phyloP scores from a whole-genome alignment of 1,140 invertebrate species.

The Scaptomyza montana region DNA sequence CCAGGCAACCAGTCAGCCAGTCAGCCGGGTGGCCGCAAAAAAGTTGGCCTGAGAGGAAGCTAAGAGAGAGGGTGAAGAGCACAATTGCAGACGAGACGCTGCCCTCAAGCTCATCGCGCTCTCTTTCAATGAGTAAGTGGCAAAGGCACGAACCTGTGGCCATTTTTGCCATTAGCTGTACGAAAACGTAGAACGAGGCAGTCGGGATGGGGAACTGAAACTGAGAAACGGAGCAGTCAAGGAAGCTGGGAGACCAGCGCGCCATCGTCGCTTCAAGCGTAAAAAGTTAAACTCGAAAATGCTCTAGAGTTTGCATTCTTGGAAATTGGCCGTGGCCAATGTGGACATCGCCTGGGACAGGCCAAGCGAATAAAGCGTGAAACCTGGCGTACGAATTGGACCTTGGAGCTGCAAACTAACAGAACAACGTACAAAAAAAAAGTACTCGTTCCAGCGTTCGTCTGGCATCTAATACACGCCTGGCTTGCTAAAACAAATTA shows the following conservation, averaged over 20 bases:
- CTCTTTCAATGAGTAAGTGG: conserved; percentile 31
- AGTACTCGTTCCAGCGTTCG: conserved; percentile 1
- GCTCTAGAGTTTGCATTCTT: conserved; percentile 73
- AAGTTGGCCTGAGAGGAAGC: conserved; percentile 14
- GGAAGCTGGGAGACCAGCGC: conserved; percentile 3
- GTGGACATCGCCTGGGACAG: neutral
- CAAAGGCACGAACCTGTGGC: conserved; percentile 60
- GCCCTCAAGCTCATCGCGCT: conserved; percentile 19
- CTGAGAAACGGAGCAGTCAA: neutral
- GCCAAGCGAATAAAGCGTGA: conserved; percentile 4
- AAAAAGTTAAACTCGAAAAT: conserved; percentile 72
- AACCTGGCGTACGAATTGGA: conserved; percentile 14
- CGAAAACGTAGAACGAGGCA: neutral
- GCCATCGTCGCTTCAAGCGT: conserved; percentile 66
- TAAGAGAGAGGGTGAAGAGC: neutral
- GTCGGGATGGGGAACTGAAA: no score
- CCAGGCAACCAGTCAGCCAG: conserved; percentile 12
- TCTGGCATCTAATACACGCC: conserved; percentile 37
- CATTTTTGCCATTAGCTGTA: conserved; percentile 52
- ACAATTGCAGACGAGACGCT: conserved; percentile 37
- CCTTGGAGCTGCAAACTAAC: neutral
- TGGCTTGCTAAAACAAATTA: conserved; percentile 57
- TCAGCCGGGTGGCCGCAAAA: conserved; percentile 41
- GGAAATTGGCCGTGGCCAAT: conserved; percentile 62
- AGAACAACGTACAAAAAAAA: neutral